These are phyloP conservation scores for Carettochelys insculpta DNA, from an alignment of 2,113 vertebrate species.

Conservation along the genomic window DNA sequence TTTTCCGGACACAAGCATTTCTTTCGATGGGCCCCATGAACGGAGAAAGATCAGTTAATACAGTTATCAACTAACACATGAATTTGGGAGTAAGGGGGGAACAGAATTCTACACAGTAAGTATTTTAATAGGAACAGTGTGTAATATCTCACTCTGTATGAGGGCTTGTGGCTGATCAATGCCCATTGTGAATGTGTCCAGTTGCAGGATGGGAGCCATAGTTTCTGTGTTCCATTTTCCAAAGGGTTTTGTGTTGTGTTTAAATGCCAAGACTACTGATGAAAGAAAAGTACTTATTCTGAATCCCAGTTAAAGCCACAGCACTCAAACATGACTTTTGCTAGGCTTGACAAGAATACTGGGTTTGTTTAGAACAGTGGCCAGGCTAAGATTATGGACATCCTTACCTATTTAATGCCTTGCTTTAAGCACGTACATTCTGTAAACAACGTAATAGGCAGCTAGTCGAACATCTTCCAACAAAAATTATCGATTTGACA, in stretches of 20 bases:
- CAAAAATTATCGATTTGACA: slow-evolving; percentile 37
- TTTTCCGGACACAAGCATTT: slow-evolving; percentile 35
- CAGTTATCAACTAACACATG: slow-evolving; percentile 5
- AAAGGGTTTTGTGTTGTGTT: not conserved
- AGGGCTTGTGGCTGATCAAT: not conserved
- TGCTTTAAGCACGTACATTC: not conserved
- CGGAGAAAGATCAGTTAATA: slow-evolving; percentile 35
- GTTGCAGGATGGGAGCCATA: not conserved
- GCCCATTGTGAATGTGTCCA: too few relatives aligned
- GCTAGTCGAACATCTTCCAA: slow-evolving; percentile 15
- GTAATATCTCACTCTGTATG: not conserved
- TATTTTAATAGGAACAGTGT: not conserved
- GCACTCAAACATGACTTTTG: slow-evolving; percentile 65
- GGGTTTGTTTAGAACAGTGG: slow-evolving; percentile 58
- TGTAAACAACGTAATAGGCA: slow-evolving; percentile 46
- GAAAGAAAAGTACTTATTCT: slow-evolving; percentile 48
- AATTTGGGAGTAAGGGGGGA: not conserved
- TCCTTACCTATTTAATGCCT: slow-evolving; percentile 52
- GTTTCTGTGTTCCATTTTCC: not conserved
- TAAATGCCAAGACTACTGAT: slow-evolving; percentile 39
- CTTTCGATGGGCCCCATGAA: not conserved
- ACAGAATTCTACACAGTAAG: not conserved
- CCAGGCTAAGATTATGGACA: slow-evolving; percentile 52
- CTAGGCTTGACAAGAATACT: slow-evolving; percentile 47
- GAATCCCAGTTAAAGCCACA: not conserved